Evolutionary conservation across 2,113 vertebrate species (phyloP).

Genomic region (Gnathonemus echidnorhynchus): DNA sequence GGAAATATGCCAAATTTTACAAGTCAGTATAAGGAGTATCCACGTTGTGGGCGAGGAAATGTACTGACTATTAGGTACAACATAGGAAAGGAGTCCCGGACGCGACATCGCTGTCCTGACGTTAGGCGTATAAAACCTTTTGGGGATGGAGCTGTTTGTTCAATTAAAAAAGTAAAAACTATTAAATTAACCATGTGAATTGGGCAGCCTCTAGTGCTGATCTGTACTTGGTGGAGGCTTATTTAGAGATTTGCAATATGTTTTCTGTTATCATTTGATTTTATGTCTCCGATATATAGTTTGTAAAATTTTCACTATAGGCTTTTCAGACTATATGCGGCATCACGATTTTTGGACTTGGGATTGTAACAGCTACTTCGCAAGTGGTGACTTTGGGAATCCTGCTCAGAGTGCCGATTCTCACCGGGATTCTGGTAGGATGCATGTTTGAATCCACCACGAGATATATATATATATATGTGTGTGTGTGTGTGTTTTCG

Average conservation of each 20-base stretch:
- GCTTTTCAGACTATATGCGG: conserved; percentile 52
- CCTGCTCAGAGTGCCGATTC: conserved; percentile 53
- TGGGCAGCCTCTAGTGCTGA: not conserved
- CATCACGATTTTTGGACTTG: conserved; percentile 49
- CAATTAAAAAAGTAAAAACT: not conserved
- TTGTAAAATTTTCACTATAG: conserved; percentile 30
- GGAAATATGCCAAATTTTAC: not conserved
- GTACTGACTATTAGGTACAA: not conserved
- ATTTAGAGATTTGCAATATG: not conserved
- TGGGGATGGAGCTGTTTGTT: not conserved
- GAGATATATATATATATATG: too few species aligned
- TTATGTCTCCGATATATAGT: not conserved
- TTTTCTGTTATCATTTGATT: not conserved
- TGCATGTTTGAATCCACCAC: not conserved
- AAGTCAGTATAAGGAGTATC: not conserved
- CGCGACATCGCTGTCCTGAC: not conserved
- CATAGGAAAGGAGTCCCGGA: not conserved
- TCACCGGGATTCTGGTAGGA: conserved; percentile 53
- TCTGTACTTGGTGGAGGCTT: not conserved
- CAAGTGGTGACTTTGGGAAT: conserved; percentile 15
- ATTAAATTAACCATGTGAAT: not conserved
- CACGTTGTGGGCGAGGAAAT: not conserved
- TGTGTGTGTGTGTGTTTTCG: too few species aligned
- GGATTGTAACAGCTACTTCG: conserved; percentile 39
- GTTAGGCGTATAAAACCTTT: not conserved